Base-by-base conservation (phyloP, 2,113 vertebrate species). In the Fulmarus glacialis region DNA sequence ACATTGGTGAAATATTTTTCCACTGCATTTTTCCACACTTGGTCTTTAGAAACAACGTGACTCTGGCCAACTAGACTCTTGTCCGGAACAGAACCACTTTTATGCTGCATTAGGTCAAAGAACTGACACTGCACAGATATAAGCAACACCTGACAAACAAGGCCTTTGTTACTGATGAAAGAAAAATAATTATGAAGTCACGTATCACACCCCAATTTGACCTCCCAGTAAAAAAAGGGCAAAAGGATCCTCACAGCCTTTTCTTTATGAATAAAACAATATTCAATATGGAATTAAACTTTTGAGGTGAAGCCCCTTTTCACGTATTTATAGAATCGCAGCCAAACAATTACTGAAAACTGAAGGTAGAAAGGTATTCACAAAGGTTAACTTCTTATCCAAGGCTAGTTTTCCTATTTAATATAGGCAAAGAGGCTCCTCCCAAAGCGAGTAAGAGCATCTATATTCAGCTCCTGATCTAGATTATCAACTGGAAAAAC, bases 391-490 rank as follows among this genome's bases (percentile, higher is more conserved):
- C 21, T 70, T 73, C 58, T 47, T 70, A 75, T 78, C 30, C 1
- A 1, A 91, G 26, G 8, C 23, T 34, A 60, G 23, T 66, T 66
- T 80, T 70, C 72, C 78, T 38, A 74, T 45, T 32, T 74, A 75
- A 77, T 70, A 36, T 1, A 82, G 11, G 58, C 36, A 90, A 88
- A 90, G 23, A 83, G 36, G 38, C 45, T 86, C 55, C 77, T 87
- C 77, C 50, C 52, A 43, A 48, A 81, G 32, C 48, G 74, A 92
- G 4, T 77, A 81, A 95, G 42, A 81, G 59, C 50, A 83, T 66
- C 89, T 96, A 94, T 92, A 95, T 95, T 95, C 81, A 87, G 89
- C 59, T 89, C 64, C 55, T 91, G 72, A 96, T 91, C 91, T 93
- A 87, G 42, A 93, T 89, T 34, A 91, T 42, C 77, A 73, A 24